Percentiles rank a stretch among this genome's conserved stretches.
These are phyloP conservation scores for Diabrotica virgifera DNA, from an alignment of 1,140 invertebrate species.

Conservation along the genomic window DNA sequence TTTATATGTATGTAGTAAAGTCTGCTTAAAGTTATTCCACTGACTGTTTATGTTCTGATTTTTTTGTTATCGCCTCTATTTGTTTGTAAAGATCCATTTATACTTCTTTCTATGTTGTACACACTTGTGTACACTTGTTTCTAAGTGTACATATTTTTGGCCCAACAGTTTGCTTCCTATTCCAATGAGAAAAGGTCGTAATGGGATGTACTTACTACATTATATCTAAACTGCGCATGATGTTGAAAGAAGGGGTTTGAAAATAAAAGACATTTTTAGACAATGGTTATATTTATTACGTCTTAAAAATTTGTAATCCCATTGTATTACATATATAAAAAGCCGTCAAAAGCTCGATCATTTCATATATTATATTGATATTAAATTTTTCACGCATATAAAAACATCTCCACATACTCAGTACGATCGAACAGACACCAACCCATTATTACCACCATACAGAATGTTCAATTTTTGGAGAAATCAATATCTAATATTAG, in stretches of 20 bases:
- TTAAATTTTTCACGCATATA: slow-evolving; percentile 46
- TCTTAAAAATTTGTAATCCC: slow-evolving; percentile 47
- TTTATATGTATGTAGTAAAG: too few species aligned
- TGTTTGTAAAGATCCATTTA: too few species aligned
- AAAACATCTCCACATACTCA: slow-evolving; percentile 44
- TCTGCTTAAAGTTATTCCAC: too few species aligned
- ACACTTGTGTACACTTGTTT: too few species aligned
- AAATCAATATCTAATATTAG: neutral
- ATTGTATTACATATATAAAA: slow-evolving; percentile 50
- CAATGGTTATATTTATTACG: slow-evolving; percentile 48
- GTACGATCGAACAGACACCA: slow-evolving; percentile 18
- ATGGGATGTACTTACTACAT: too few species aligned
- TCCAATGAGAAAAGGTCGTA: too few species aligned
- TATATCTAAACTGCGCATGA: too few species aligned
- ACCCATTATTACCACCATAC: neutral
- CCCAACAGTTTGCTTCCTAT: too few species aligned
- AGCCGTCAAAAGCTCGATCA: slow-evolving; percentile 51
- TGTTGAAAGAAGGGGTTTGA: neutral
- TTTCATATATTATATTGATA: slow-evolving; percentile 49
- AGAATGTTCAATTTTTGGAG: neutral
- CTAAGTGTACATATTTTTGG: too few species aligned
- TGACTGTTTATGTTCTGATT: too few species aligned
- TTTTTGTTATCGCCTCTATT: too few species aligned
- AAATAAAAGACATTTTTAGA: slow-evolving; percentile 30
- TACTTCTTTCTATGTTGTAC: too few species aligned